Evolutionary conservation across 2,113 vertebrate genomes (phyloP).

Genomic region (Callipepla squamata): DNA sequence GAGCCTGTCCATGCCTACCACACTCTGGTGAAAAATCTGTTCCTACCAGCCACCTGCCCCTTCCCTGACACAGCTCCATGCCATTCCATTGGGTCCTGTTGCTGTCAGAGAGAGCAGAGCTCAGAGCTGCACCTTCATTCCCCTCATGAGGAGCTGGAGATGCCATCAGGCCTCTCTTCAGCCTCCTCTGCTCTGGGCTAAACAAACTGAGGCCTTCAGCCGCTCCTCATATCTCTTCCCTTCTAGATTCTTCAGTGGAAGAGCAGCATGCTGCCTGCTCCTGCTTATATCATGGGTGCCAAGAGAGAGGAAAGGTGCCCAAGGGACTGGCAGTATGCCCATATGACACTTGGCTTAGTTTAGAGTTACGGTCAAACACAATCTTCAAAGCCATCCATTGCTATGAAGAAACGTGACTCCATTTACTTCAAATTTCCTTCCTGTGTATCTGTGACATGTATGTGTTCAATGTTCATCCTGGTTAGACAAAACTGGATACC

Average conservation of each 20-base stretch:
- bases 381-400: neutral
- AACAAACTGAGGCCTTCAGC: neutral
- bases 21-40: neutral
- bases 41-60: too few species aligned
- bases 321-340: neutral
- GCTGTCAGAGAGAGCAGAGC: neutral
- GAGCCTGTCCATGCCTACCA: neutral
- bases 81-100: neutral
- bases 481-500: neutral
- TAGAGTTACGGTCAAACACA: neutral
- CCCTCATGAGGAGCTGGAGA: neutral
- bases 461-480: neutral
- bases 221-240: neutral
- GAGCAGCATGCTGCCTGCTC: neutral
- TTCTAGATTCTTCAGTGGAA: neutral
- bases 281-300: accelerated
- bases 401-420: neutral
- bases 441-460: neutral
- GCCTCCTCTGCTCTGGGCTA: neutral
- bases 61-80: neutral
- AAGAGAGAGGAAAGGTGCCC: neutral
- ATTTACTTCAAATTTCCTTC: neutral
- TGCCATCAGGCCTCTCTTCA: neutral
- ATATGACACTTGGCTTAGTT: neutral
- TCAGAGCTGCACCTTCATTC: neutral